Percentiles rank a stretch among this genome's conserved stretches.
These are phyloP conservation scores for Trilocha varians DNA, from an alignment of 2,888 invertebrate genomes.

Conservation along the genomic window DNA sequence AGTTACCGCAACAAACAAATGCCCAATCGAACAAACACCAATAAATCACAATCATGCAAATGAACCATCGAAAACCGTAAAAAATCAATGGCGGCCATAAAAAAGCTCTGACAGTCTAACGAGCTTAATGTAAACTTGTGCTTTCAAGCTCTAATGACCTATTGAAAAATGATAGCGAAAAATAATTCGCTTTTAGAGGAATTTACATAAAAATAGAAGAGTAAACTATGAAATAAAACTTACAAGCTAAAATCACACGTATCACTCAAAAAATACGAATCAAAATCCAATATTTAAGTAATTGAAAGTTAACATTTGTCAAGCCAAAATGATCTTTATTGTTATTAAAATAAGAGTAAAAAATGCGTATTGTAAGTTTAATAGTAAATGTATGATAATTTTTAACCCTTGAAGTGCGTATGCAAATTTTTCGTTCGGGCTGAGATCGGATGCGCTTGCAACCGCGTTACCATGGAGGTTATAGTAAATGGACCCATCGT, in stretches of 20 bases:
- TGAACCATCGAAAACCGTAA: constrained; percentile 48
- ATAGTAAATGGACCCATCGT: constrained; percentile 24
- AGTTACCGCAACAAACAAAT: background rate
- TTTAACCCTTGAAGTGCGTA: constrained; percentile 60
- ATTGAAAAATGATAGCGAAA: constrained; percentile 72
- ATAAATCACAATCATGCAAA: constrained; percentile 72
- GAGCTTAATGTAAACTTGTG: constrained; percentile 15
- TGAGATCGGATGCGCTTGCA: constrained; percentile 25
- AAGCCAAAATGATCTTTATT: too few relatives aligned
- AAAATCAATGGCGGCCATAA: constrained; percentile 65
- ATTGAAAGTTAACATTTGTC: too few relatives aligned
- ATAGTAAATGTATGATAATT: constrained; percentile 16
- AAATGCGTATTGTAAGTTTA: too few relatives aligned
- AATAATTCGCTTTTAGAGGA: constrained; percentile 52
- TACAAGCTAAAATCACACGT: too few relatives aligned
- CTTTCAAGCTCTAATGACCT: constrained; percentile 61
- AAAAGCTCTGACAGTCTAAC: constrained; percentile 30
- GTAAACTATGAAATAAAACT: too few relatives aligned
- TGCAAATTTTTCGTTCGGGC: constrained; percentile 46
- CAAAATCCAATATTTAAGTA: too few relatives aligned
- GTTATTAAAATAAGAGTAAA: too few relatives aligned
- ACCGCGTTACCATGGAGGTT: constrained; percentile 23
- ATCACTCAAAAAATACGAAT: too few relatives aligned
- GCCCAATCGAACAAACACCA: constrained; percentile 11
- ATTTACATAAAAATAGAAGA: constrained; percentile 57